These are phyloP conservation scores for Steinernema feltiae DNA, from an alignment of 1,140 invertebrate genomes.

Conservation along the genomic window DNA sequence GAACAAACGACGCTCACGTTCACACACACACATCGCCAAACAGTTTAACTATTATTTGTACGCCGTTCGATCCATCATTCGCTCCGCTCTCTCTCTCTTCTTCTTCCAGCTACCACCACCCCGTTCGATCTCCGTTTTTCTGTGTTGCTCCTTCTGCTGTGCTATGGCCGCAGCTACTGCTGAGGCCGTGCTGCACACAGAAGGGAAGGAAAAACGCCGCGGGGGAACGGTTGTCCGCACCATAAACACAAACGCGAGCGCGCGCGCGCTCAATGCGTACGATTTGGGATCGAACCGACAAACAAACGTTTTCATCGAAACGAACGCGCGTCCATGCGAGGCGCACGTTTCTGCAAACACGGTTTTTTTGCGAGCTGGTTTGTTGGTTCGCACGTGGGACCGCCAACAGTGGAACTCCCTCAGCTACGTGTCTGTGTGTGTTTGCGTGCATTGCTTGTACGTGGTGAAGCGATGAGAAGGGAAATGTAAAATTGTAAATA, in stretches of 20 bases:
- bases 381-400: not conserved
- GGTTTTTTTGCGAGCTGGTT: conserved; percentile 8
- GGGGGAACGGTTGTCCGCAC: not conserved
- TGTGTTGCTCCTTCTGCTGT: too few relatives aligned
- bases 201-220: not conserved
- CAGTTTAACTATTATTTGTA: too few relatives aligned
- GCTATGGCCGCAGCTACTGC: too few relatives aligned
- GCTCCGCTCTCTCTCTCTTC: too few relatives aligned
- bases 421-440: not conserved
- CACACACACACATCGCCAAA: too few relatives aligned
- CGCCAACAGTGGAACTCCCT: not conserved
- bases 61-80: too few relatives aligned
- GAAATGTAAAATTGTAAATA: not conserved
- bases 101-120: too few relatives aligned
- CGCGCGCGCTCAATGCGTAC: not conserved
- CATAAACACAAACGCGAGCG: too few relatives aligned
- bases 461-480: not conserved
- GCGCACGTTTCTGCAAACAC: conserved; percentile 7
- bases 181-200: too few relatives aligned
- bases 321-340: not conserved
- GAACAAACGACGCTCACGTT: too few relatives aligned
- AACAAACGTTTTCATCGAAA: conserved; percentile 13
- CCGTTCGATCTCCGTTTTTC: too few relatives aligned
- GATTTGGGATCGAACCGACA: not conserved
- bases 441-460: not conserved